Evolutionary conservation across 2,888 invertebrate species (phyloP), one percentile per base, ranked within the genome.

Genomic region (Scaptodrosophila latifasciaeformis): DNA sequence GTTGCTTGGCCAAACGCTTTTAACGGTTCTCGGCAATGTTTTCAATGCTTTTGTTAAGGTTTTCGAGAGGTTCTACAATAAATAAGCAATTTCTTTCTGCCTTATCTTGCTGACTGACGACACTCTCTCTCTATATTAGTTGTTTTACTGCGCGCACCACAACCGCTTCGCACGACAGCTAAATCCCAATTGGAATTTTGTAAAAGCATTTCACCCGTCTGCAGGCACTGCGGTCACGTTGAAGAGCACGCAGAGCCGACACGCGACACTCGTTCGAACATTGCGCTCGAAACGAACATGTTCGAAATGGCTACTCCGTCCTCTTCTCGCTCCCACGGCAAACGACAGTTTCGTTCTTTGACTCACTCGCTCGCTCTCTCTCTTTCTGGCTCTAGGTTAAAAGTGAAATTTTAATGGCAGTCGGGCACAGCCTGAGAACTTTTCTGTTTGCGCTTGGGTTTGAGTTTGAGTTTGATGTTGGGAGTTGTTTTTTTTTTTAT

Each of bases 181-280:
- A 61, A 78, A 82, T 74, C 75, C 71, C 74, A 76, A 81, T 82
- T 83, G 83, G 83, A 76, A n/a, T 70, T 78, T 67, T 74, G 79
- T 72, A 80, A 81, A 82, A 83, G 82, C 81, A 82, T 75, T 83
- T 83, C 77, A 69, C 77, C 63, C 63, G 55, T 61, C 61, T 57
- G 54, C 42, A 39, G 51, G 27, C 24, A n/a, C n/a, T n/a, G n/a
- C 54, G 64, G 82, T 83, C 82, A 83, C 82, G 82, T 83, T 83
- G 82, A 63, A 67, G 63, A 71, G 78, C 82, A 82, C 76, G 77
- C 74, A 67, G 66, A 55, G 54, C 59, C 59, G 62, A 76, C 74
- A 74, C 74, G 74, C 77, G 74, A 74, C 77, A 60, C 34, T 19
- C 21, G 31, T 44, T 3, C 59, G 49, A 62, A 18, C 59, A 46